Conservation (phyloP, 2,113 vertebrate species). For the Cyanoderma ruficeps region DNA sequence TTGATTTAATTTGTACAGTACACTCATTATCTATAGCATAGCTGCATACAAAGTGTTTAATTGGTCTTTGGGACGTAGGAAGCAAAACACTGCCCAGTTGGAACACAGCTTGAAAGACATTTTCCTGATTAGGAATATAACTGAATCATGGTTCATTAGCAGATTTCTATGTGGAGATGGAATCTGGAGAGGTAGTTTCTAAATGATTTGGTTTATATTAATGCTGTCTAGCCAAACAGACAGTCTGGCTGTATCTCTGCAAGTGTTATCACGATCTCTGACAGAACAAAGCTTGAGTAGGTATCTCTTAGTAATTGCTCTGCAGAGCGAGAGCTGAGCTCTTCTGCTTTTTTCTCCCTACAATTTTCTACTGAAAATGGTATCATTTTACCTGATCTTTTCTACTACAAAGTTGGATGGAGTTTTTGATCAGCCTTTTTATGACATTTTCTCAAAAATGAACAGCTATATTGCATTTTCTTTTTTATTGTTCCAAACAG, state of each 20-base stretch:
- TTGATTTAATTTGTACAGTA: background rate
- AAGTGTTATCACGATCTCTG: background rate
- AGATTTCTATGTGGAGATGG: slow-evolving; percentile 44
- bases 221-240: slow-evolving; percentile 33
- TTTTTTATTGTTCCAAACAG: background rate
- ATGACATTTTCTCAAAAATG: background rate
- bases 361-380: slow-evolving; percentile 36
- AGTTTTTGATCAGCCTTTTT: slow-evolving; percentile 41
- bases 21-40: background rate
- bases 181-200: slow-evolving; percentile 25
- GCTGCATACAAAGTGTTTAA: slow-evolving; percentile 26
- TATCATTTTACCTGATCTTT: slow-evolving; percentile 39
- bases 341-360: slow-evolving; percentile 16
- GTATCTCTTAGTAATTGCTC: slow-evolving; percentile 36
- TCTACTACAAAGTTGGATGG: slow-evolving; percentile 15
- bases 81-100: slow-evolving; percentile 32
- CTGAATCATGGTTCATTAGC: slow-evolving; percentile 66
- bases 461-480: background rate
- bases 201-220: slow-evolving; percentile 14
- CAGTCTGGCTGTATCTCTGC: slow-evolving; percentile 30
- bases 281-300: slow-evolving; percentile 51
- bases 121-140: slow-evolving; percentile 62
- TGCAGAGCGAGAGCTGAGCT: background rate
- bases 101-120: slow-evolving; percentile 45
- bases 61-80: slow-evolving; percentile 35